A percentile compares a stretch with the other conserved stretches of the same genome.
Conservation (phyloP, 2,888 invertebrate genomes). For the Galeruca laticollis region DNA sequence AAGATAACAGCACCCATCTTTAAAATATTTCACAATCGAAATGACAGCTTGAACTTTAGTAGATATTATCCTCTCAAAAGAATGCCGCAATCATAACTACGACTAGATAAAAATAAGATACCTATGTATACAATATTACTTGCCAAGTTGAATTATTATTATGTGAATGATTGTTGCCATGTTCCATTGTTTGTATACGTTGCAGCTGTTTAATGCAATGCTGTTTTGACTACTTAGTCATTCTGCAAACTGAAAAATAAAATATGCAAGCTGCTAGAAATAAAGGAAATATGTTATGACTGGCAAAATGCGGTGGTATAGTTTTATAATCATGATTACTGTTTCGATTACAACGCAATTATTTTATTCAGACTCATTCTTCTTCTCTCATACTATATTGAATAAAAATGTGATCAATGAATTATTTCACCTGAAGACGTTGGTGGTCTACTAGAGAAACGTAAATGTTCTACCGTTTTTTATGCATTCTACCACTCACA, state of each 20-base stretch:
- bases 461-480: too few species aligned
- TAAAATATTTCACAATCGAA: constrained; percentile 22
- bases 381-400: too few species aligned
- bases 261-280: constrained; percentile 1
- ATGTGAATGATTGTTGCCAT: constrained; percentile 19
- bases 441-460: too few species aligned
- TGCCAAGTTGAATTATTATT: constrained; percentile 33
- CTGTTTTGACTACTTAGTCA: constrained; percentile 12
- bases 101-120: constrained; percentile 36
- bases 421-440: too few species aligned
- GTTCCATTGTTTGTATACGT: constrained; percentile 28
- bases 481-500: too few species aligned
- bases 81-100: constrained; percentile 35
- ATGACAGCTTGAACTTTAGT: constrained; percentile 34
- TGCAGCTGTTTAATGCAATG: constrained; percentile 11
- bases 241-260: background rate
- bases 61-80: constrained; percentile 32
- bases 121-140: constrained; percentile 23
- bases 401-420: too few species aligned
- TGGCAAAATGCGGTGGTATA: constrained; percentile 4
- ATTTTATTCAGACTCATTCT: background rate
- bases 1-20: background rate
- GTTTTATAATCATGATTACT: background rate
- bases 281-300: background rate
- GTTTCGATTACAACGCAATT: background rate